Evolutionary conservation across 2,113 vertebrate species (phyloP), one percentile per base, ranked within the genome.

Genomic region (Bostrychus sinensis): DNA sequence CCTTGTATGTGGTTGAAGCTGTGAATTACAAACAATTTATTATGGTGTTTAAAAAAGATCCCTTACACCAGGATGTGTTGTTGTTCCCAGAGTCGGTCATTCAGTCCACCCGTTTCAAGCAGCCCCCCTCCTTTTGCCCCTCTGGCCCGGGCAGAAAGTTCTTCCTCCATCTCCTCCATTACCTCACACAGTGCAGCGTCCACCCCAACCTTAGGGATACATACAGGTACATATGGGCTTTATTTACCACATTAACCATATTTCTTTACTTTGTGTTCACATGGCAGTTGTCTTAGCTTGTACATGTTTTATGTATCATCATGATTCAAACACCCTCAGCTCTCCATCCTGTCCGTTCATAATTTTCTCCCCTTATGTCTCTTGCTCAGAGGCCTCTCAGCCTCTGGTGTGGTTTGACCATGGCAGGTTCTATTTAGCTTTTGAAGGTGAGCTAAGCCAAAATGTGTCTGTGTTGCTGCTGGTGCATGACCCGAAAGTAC

Each of bases 351-450:
- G 69, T 83, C 87, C 90, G 72, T 93, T 89, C 80, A 79, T 69
- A 88, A 89, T 91, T 80, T 59, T 82, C 65, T 91, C 90, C 91
- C 93, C 90, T 94, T 91, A 57, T 92, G 92, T 92, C 91, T 93
- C 94, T 89, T 92, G 88, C 90, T 93, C 94, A 98, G 96, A 96
- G 93, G 95, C 94, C 92, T 93, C 95, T 79, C 96, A 95, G 93
- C 95, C 95, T 94, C 93, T 97, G 94, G 95, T 98, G 85, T 98
- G 96, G 95, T 97, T 98, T 96, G 95, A 97, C 94, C 95, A 95
- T 91, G 95, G 95, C 94, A 96, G 96, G 93, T 98, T 97, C 96
- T 96, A 96, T 96, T 96, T 98, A 94, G 95, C 95, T 92, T 96
- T 98, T 89, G 96, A 97, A 96, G 96, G 96, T 98, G 95, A 98